A percentile compares a stretch with the other conserved stretches of the same genome.
Conservation (phyloP, 2,797 vertebrate species). For the Tadarida brasiliensis region DNA sequence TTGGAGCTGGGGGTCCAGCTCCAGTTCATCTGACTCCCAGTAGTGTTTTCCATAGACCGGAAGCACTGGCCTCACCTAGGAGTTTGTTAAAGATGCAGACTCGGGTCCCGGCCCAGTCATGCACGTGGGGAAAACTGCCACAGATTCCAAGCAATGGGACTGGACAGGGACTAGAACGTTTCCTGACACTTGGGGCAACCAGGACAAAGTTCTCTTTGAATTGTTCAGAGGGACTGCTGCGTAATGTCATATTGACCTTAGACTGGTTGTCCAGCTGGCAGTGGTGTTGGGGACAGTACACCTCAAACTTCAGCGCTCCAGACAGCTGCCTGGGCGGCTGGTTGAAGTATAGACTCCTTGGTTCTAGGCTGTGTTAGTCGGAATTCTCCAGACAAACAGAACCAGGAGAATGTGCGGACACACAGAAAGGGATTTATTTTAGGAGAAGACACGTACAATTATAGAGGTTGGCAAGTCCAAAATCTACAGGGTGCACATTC, state of each 20-base stretch:
- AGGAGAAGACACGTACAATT: background rate
- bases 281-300: background rate
- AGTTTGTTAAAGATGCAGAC: background rate
- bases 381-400: background rate
- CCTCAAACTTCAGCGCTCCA: background rate
- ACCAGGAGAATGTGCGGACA: background rate
- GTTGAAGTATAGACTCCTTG: background rate
- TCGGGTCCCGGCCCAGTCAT: accelerated
- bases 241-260: background rate
- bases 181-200: background rate
- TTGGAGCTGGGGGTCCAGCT: accelerated
- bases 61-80: background rate
- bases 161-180: background rate
- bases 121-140: background rate
- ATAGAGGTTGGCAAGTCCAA: background rate
- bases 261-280: too few species aligned
- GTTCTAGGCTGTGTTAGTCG: background rate
- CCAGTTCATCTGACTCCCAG: background rate
- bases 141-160: background rate
- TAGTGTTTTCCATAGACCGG: background rate
- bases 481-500: background rate
- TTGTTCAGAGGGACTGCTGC: too few species aligned
- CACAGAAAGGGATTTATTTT: background rate
- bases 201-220: background rate
- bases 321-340: background rate